Base-by-base conservation (phyloP, 1,140 invertebrate genomes). In the Drosophila simulans region DNA sequence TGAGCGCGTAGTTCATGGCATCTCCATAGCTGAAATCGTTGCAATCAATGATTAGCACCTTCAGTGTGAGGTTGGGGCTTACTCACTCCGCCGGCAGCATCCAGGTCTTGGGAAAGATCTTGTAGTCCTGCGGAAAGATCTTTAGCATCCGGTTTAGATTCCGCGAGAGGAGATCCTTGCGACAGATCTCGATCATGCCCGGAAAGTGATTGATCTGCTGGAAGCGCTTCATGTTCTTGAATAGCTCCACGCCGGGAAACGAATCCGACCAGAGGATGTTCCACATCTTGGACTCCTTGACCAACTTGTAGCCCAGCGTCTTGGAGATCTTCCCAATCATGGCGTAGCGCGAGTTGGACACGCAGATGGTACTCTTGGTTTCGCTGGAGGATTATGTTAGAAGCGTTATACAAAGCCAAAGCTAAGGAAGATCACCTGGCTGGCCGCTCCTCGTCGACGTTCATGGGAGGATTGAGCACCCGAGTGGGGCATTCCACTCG, bases 71-170 rank as follows among this genome's bases (percentile, higher is more conserved):
- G 25, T 5, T 5, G 0, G 5, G 25, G 20, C 0, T 27, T 27
- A 5, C 78, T 94, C 94, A 97, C 96, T 98, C 97, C n/a, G 96
- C 95, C 40, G 97, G 97, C 60, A 98, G 94, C 92, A 96, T 97
- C 97, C 97, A 98, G n/a, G 97, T 97, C 93, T 96, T 97, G 4
- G 97, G 97, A 92, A 97, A 98, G 92, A 98, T 97, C 83, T 96
- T 96, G 90, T 98, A 98, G 60, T 98, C 97, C 79, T 96, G 95
- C 0, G 97, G 97, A 92, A 97, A 98, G 27, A 96, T 90, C 92
- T 97, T 96, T 51, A 95, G 92, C 97, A 98, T 97, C 64, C 97
- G 94, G 91, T 97, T 97, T 51, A 98, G 93, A 92, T 98, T 98
- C 57, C 96, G 92, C 7, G 97, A 96, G 7, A 98, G 92, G 45